Percentiles rank a stretch among this genome's conserved stretches.
Conservation (phyloP, 2,888 invertebrate species). For the Macrophya alboannulata region DNA sequence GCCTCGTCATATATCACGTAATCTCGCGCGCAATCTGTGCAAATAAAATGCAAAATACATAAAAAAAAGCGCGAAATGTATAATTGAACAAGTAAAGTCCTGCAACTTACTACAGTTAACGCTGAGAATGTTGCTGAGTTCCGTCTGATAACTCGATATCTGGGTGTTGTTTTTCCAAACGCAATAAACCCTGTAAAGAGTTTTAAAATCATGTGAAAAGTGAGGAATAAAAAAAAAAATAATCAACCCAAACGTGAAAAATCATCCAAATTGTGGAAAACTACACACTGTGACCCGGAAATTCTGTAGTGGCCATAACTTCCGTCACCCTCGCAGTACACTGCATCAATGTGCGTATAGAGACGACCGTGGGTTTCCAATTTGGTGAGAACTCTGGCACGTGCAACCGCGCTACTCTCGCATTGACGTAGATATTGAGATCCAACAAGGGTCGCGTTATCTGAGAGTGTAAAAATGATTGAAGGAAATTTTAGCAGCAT, state of each 20-base stretch:
- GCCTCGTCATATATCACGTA: conserved; percentile 73
- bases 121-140: conserved; percentile 75
- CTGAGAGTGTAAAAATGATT: conserved; percentile 9
- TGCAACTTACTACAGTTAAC: conserved; percentile 84
- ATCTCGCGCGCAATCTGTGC: conserved; percentile 5
- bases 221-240: neutral
- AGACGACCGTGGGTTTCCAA: conserved; percentile 84
- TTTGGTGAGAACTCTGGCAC: conserved; percentile 81
- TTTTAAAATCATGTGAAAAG: neutral
- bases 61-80: conserved; percentile 59
- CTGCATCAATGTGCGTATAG: conserved; percentile 81
- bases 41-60: conserved; percentile 2
- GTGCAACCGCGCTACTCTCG: conserved; percentile 85
- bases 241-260: neutral
- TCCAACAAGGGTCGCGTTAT: conserved; percentile 76
- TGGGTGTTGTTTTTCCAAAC: conserved; percentile 83
- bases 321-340: conserved; percentile 86
- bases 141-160: conserved; percentile 82
- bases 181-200: conserved; percentile 83
- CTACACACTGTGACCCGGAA: conserved; percentile 82
- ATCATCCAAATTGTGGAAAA: neutral
- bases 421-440: conserved; percentile 85
- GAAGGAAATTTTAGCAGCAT: neutral
- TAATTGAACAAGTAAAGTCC: conserved; percentile 22
- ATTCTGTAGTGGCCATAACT: conserved; percentile 84